Conservation (phyloP, 2,888 invertebrate species). For the Caenorhabditis uteleia region DNA sequence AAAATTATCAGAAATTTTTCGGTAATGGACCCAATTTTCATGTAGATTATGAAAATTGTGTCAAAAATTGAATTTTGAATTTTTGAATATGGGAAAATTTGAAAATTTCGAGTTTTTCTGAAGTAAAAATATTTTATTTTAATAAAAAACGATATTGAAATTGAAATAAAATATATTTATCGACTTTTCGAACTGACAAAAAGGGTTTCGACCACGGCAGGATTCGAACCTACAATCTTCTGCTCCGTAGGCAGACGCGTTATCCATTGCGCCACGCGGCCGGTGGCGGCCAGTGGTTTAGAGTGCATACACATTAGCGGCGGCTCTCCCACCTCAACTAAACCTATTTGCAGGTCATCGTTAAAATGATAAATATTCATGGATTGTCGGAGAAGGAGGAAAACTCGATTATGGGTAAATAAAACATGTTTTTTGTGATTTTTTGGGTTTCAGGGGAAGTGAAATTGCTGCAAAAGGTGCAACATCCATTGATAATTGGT, state of each 20-base stretch:
- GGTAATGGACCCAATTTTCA: no score
- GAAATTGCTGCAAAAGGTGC: constrained; percentile 77
- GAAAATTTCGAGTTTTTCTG: no score
- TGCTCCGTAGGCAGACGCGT: constrained; percentile 70
- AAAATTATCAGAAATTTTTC: no score
- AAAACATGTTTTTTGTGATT: constrained; percentile 1
- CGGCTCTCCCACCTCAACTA: neutral
- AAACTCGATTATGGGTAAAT: constrained; percentile 52
- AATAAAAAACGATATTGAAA: no score
- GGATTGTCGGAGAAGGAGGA: constrained; percentile 71
- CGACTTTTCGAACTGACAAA: no score
- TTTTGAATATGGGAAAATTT: no score
- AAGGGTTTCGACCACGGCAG: constrained; percentile 55
- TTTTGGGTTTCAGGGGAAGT: constrained; percentile 69
- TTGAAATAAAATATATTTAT: no score
- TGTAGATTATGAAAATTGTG: no score
- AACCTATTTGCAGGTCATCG: constrained; percentile 73
- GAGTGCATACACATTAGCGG: constrained; percentile 1
- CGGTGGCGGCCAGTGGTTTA: neutral
- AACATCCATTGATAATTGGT: constrained; percentile 80
- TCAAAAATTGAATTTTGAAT: no score
- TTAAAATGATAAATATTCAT: constrained; percentile 79
- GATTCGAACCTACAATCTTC: constrained; percentile 71
- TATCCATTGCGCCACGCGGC: constrained; percentile 58
- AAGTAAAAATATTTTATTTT: no score